Evolutionary conservation across 1,140 invertebrate genomes (phyloP).

Genomic region (Rhynchophorus ferrugineus): DNA sequence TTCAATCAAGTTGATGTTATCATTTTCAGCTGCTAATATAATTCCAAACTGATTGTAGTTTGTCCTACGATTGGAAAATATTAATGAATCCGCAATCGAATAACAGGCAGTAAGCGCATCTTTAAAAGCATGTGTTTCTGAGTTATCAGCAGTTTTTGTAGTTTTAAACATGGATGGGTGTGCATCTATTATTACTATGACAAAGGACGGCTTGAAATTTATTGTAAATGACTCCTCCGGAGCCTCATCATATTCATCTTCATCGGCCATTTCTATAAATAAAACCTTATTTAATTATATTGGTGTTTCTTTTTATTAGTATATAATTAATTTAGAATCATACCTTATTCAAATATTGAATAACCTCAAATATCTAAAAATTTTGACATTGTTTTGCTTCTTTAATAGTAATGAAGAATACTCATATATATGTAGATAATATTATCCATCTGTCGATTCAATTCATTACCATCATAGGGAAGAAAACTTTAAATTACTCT

Average conservation of each 20-base stretch:
- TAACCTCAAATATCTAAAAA: too few species aligned
- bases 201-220: constrained; percentile 23
- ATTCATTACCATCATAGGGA: too few species aligned
- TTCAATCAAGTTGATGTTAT: constrained; percentile 1
- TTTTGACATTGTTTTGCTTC: too few species aligned
- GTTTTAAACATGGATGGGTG: constrained; percentile 22
- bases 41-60: constrained; percentile 20
- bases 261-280: neutral
- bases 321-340: too few species aligned
- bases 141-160: constrained; percentile 7
- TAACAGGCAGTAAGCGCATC: constrained; percentile 18
- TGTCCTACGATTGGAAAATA: constrained; percentile 8
- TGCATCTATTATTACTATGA: constrained; percentile 21
- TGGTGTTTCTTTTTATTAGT: too few species aligned
- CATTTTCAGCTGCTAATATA: constrained; percentile 1
- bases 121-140: constrained; percentile 14
- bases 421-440: too few species aligned
- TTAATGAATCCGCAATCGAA: constrained; percentile 16
- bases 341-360: too few species aligned
- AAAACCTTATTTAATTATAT: too few species aligned
- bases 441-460: too few species aligned
- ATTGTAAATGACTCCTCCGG: constrained; percentile 4
- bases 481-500: too few species aligned
- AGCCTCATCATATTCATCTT: neutral
- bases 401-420: too few species aligned